Evolutionary conservation across 2,888 invertebrate genomes (phyloP).

Genomic region (Diplolepis rosae): DNA sequence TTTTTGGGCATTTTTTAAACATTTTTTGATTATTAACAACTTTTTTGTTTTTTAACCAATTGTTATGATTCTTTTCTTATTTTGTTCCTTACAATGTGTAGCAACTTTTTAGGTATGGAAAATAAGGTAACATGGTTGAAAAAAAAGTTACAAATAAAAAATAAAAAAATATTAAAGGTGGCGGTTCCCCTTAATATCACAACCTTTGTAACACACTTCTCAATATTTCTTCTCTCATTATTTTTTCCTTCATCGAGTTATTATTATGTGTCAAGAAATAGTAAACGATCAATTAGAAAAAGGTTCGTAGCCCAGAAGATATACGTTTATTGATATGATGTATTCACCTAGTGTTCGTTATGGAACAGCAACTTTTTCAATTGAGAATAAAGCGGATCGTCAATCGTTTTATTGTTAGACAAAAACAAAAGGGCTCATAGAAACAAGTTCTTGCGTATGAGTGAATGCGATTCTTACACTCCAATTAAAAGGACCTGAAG

Average conservation of each 20-base stretch:
- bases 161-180: no score
- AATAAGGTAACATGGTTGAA: no score
- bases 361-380: no score
- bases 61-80: no score
- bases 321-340: conserved; percentile 24
- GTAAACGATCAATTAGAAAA: conserved; percentile 8
- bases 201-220: background rate
- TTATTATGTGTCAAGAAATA: background rate
- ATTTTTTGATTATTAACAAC: no score
- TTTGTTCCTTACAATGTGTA: no score
- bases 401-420: background rate
- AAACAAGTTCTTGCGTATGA: background rate
- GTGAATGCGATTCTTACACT: background rate
- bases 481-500: background rate
- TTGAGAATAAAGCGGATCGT: conserved; percentile 33
- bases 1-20: no score
- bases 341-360: conserved; percentile 30
- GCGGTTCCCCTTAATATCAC: no score
- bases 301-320: conserved; percentile 33
- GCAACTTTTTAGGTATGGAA: no score
- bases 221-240: background rate
- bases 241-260: background rate
- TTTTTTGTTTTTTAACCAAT: no score
- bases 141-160: no score
- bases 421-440: background rate